Evolutionary conservation across 2,797 vertebrate genomes (phyloP), one percentile per base, ranked within the genome.

Genomic region (Pagetopsis macropterus): DNA sequence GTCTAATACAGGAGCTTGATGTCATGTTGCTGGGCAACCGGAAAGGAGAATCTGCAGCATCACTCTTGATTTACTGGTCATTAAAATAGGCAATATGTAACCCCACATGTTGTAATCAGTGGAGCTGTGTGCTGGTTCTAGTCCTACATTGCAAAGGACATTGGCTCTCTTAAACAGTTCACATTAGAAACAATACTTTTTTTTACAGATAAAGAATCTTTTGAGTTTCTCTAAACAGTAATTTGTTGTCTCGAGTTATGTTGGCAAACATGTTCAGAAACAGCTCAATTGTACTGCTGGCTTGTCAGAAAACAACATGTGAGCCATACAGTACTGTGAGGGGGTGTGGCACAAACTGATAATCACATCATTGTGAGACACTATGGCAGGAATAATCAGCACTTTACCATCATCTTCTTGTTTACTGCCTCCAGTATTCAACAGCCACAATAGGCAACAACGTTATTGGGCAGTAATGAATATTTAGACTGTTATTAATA

Each of bases 11-110:
- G 65, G 67, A 85, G 78, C 75, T 79, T 89, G 90, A 91, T 90
- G 91, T 88, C 91, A 91, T 57, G 94, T 93, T 93, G 87, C 94
- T 54, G 61, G 79, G 94, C 92, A 94, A 94, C 94, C 69, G 66
- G 64, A 40, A 10, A 63, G 72, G 70, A 90, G 84, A 91, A 90
- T 90, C 82, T 91, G 90, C 92, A 92, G 84, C 87, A 91, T 94
- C 90, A 89, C 66, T 90, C 87, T 84, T 91, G 79, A 90, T 91
- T 91, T 87, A 90, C 84, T 83, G 71, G 75, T 76, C 81, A 86
- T 89, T 87, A 84, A 84, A 85, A 86, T 33, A 79, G 70, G 60
- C 54, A 67, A 68, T 72, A 72, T 78, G 66, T 82, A 85, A 51
- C 56, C 60, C 72, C 75, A 89, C 85, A 62, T 82, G 83, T 87